phyloP scores from a whole-genome alignment of 2,113 vertebrate genomes.

The Oenanthe oenanthe region DNA sequence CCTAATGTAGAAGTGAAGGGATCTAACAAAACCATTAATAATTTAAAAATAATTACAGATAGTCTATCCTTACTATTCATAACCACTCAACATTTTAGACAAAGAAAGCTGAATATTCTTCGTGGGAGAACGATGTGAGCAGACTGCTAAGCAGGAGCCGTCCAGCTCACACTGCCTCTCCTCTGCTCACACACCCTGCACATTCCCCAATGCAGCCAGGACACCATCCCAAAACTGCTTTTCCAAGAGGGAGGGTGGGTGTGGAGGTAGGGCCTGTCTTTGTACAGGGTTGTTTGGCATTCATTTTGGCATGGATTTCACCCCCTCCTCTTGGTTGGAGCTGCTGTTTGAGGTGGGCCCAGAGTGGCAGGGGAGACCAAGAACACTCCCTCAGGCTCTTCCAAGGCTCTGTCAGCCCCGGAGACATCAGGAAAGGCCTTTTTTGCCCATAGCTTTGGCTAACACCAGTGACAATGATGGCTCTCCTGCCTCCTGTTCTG shows the following conservation, averaged over 20 bases:
- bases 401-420: neutral
- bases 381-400: neutral
- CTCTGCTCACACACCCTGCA: neutral
- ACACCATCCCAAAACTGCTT: neutral
- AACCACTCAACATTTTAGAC: conserved; percentile 82
- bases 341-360: neutral
- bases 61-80: conserved; percentile 80
- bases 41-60: conserved; percentile 87
- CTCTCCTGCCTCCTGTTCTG: neutral
- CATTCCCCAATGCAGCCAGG: accelerated
- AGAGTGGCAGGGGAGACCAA: neutral
- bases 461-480: neutral
- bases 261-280: neutral
- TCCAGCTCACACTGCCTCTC: neutral
- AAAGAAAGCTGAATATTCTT: conserved; percentile 79
- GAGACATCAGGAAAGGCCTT: neutral
- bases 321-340: neutral
- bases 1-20: conserved; percentile 80
- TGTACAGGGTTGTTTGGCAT: neutral
- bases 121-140: conserved; percentile 70
- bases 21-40: conserved; percentile 85
- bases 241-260: neutral
- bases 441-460: neutral
- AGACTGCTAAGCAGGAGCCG: conserved; percentile 64
- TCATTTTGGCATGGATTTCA: accelerated